phyloP scores from a whole-genome alignment of 2,113 vertebrate genomes.

The Protomyctophum bolini region DNA sequence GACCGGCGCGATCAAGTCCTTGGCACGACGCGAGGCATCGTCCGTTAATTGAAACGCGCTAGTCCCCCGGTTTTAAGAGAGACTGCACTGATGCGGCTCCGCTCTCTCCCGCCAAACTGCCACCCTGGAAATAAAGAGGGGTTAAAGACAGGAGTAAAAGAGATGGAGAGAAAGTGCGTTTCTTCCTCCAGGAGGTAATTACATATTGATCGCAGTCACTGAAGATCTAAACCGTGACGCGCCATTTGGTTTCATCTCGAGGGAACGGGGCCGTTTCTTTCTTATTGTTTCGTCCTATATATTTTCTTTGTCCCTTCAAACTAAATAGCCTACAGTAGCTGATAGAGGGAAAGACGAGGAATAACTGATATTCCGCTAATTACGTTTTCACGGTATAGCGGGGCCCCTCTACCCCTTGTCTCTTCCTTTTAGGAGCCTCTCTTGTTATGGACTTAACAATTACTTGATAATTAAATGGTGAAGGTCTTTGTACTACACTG shows the following conservation, averaged over 20 bases:
- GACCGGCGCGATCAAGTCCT: no score
- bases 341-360: conserved; percentile 9
- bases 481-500: conserved; percentile 53
- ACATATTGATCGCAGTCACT: conserved; percentile 72
- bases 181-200: conserved; percentile 66
- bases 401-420: conserved; percentile 53
- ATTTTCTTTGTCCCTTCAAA: conserved; percentile 33
- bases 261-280: conserved; percentile 40
- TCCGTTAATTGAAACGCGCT: conserved; percentile 19
- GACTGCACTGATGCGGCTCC: conserved; percentile 26
- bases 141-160: conserved; percentile 52
- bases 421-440: conserved; percentile 46
- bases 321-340: conserved; percentile 32
- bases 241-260: conserved; percentile 61
- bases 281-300: not conserved
- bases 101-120: not conserved
- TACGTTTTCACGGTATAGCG: conserved; percentile 58
- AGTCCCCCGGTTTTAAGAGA: conserved; percentile 3
- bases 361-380: conserved; percentile 70
- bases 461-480: conserved; percentile 73
- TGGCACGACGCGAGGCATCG: not conserved
- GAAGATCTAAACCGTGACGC: conserved; percentile 70
- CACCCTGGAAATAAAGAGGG: conserved; percentile 45
- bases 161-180: conserved; percentile 41
- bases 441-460: conserved; percentile 69